Base-by-base conservation (phyloP, 2,797 vertebrate species). In the Clamator glandarius region DNA sequence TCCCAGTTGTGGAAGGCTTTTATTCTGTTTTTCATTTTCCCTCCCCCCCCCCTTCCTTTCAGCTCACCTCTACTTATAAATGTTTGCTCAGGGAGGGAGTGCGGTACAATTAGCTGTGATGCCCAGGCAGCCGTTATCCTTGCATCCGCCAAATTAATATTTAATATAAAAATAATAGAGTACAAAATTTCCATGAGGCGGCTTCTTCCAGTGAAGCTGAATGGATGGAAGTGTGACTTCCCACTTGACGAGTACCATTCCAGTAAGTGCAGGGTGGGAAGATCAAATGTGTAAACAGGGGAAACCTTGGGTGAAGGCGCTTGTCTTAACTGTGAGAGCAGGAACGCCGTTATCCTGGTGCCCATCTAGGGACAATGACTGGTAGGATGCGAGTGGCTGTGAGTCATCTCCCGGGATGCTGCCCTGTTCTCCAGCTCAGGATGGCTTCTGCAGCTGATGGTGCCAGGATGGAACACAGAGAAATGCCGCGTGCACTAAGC, bases 141-240 rank as follows among this genome's bases (percentile, higher is more conserved):
- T 4, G 0, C 35, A 3, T 39, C 28, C 39, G 35, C 48, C 72
- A 25, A 11, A 62, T 41, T 14, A 63, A 15, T 44, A 0, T 2
- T 35, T n/a, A n/a, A n/a, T n/a, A n/a, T n/a, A n/a, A n/a, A n/a
- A n/a, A n/a, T n/a, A n/a, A 36, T 88, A 74, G 42, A 92, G 58
- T 73, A 39, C 55, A 35, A 42, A 5, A 25, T 66, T 96, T 89
- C 79, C 23, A 1, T 3, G 21, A 82, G 73, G 57, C 3, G 58
- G 59, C 90, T 96, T 91, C 73, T 89, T 80, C 44, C 59, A 57
- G 88, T 67, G 78, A 84, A 77, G 69, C 36, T 79, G 75, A 51
- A 28, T 90, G 92, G 81, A 73, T 96, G 93, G 84, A 84, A 92
- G 87, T 93, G 89, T 66, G 87, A 84, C 66, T 96, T 96, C 52